phyloP scores from a whole-genome alignment of 2,113 vertebrate species.

The Corydoras maculifer region DNA sequence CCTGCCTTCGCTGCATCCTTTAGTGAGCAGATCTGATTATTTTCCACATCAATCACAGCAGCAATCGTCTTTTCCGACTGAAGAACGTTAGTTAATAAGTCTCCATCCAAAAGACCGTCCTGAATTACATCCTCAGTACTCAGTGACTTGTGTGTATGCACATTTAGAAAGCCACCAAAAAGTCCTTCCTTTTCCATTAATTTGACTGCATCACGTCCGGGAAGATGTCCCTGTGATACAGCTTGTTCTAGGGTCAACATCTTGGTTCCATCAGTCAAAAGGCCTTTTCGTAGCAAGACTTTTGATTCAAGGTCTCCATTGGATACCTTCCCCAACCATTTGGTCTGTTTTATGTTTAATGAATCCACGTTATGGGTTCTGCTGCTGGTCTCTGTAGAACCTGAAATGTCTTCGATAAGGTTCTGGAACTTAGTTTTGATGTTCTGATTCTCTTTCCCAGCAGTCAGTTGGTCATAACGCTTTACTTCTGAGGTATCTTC shows the following conservation, averaged over 20 bases:
- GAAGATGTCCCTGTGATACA: slow-evolving; percentile 65
- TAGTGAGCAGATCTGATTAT: slow-evolving; percentile 66
- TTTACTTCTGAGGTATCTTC: slow-evolving; percentile 8
- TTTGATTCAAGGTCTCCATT: slow-evolving; percentile 56
- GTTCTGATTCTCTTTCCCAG: not conserved
- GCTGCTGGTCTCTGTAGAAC: not conserved
- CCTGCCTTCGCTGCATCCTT: slow-evolving; percentile 74
- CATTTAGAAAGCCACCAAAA: slow-evolving; percentile 86
- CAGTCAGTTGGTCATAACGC: not conserved
- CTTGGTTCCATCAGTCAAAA: slow-evolving; percentile 64
- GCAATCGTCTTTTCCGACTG: slow-evolving; percentile 77
- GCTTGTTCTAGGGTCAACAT: slow-evolving; percentile 81
- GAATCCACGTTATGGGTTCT: slow-evolving; percentile 10
- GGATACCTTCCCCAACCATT: slow-evolving; percentile 38
- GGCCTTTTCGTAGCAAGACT: slow-evolving; percentile 74
- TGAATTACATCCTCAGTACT: slow-evolving; percentile 76
- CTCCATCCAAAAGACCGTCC: slow-evolving; percentile 81
- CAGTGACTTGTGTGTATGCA: slow-evolving; percentile 63
- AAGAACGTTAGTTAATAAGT: slow-evolving; percentile 78
- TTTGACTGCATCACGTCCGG: slow-evolving; percentile 78
- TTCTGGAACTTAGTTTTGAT: not conserved
- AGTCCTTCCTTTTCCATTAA: slow-evolving; percentile 76
- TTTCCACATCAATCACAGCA: slow-evolving; percentile 76
- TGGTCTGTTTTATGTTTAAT: slow-evolving; percentile 22
- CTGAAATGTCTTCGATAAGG: not conserved